phyloP scores from a whole-genome alignment of 2,113 vertebrate genomes.

The Chloropsis hardwickii region DNA sequence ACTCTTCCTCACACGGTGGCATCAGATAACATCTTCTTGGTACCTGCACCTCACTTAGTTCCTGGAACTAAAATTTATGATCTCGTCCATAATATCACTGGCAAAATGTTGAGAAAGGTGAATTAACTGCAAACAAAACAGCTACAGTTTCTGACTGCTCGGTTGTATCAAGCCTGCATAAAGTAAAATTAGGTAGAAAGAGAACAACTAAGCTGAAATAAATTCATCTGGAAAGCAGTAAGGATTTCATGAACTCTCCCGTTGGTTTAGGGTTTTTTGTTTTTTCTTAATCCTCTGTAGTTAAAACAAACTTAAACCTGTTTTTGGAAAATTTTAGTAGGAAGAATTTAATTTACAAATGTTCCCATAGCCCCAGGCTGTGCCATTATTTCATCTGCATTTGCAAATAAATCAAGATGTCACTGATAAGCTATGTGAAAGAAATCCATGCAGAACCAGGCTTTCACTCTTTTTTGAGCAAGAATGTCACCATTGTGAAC shows the following conservation, averaged over 20 bases:
- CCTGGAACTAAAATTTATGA: not conserved
- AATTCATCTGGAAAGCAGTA: not conserved
- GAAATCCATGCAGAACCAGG: not conserved
- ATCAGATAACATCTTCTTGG: constrained; percentile 35
- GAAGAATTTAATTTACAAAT: constrained; percentile 4
- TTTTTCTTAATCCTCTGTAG: not conserved
- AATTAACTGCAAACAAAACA: constrained; percentile 33
- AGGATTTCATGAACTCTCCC: not conserved
- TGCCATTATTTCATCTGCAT: not conserved
- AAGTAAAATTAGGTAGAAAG: not conserved
- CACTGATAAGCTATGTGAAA: not conserved
- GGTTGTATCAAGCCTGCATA: not conserved
- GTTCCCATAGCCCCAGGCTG: not conserved
- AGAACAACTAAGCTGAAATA: not conserved
- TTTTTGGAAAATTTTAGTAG: not conserved
- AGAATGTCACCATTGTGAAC: not conserved
- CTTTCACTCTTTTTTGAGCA: not conserved
- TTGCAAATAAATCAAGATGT: constrained; percentile 12
- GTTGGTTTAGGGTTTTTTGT: not conserved
- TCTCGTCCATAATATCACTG: not conserved
- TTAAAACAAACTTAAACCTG: not conserved
- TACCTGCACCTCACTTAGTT: not conserved
- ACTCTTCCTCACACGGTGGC: constrained; percentile 60
- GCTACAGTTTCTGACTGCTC: not conserved
- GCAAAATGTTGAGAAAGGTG: not conserved